Percentiles rank a stretch among this genome's conserved stretches.
These are phyloP conservation scores for Napeogenes inachia DNA, from an alignment of 2,888 invertebrate genomes.

Conservation along the genomic window DNA sequence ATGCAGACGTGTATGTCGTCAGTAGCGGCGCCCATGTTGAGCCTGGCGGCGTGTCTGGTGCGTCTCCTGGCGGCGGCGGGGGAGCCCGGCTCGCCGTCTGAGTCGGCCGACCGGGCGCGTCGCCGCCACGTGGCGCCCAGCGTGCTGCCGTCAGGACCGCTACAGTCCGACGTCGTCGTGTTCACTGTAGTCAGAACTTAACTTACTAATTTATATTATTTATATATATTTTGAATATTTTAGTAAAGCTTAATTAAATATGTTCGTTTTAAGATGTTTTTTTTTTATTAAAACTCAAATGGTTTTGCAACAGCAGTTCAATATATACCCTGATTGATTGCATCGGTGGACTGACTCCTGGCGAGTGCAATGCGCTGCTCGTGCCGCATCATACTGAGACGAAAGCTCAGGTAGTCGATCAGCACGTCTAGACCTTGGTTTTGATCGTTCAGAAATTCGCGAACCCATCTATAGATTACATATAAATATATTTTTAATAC, in stretches of 20 bases:
- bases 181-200: conserved; percentile 42
- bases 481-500: too few species aligned
- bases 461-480: conserved; percentile 88
- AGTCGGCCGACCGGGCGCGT: conserved; percentile 57
- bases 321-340: conserved; percentile 76
- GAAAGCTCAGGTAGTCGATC: conserved; percentile 97
- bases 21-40: conserved; percentile 96
- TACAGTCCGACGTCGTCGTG: conserved; percentile 68
- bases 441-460: conserved; percentile 97
- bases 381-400: conserved; percentile 95
- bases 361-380: conserved; percentile 89
- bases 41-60: conserved; percentile 89
- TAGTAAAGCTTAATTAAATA: neutral
- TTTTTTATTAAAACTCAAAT: neutral
- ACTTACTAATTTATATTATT: too few species aligned
- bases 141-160: conserved; percentile 53
- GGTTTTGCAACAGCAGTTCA: neutral
- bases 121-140: conserved; percentile 63
- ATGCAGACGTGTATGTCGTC: conserved; percentile 99
- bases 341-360: conserved; percentile 86
- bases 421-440: conserved; percentile 97
- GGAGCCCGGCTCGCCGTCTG: conserved; percentile 57
- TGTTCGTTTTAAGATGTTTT: too few species aligned
- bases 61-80: conserved; percentile 77
- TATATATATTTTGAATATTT: neutral